Base-by-base conservation (phyloP, 2,113 vertebrate species). In the Serilophus lunatus region DNA sequence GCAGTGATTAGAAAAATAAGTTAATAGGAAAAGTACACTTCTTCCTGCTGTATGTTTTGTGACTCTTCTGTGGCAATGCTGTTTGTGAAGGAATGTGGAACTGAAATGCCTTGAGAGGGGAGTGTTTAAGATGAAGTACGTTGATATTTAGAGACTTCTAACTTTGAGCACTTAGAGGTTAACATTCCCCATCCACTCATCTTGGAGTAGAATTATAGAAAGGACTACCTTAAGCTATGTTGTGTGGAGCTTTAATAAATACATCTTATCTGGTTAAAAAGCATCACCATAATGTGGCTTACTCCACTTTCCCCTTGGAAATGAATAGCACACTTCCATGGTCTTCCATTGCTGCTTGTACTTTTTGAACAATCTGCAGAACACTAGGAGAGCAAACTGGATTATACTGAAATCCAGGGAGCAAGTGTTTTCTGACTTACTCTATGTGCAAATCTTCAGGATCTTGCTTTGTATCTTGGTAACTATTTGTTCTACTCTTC, bases 201-300 rank as follows among this genome's bases (percentile, higher is more conserved):
- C 23, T 72, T 91, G 59, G 71, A 86, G 35, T 86, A 75, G 59
- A 64, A 83, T 79, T 18, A n/a, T 38, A 78, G 75, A 68, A 91
- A 74, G 45, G 92, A 61, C 35, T 79, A 36, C 81, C 59, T 88
- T 45, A 57, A 85, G 74, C 80, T 81, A 13, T 50, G 5, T 78
- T 92, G 68, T 76, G 40, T 40, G 28, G 42, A 51, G 40, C 91
- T 94, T 63, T 92, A 92, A 60, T 81, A 81, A 42, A 44, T 60
- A 69, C 45, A 90, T 57, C 28, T 88, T 88, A 5, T 94, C 53
- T 75, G 42, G 72, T 75, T 96, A 54, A 93, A 95, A 95, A 81
- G 44, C 50, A 78, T 78, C 33, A 18, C 44, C 33, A 51, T 53
- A 35, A 60, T 13, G 26, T 65, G 70, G 57, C 31, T 72, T 66